Evolutionary conservation across 2,113 vertebrate species (phyloP).

Genomic region (Psilopsiagon aurifrons): DNA sequence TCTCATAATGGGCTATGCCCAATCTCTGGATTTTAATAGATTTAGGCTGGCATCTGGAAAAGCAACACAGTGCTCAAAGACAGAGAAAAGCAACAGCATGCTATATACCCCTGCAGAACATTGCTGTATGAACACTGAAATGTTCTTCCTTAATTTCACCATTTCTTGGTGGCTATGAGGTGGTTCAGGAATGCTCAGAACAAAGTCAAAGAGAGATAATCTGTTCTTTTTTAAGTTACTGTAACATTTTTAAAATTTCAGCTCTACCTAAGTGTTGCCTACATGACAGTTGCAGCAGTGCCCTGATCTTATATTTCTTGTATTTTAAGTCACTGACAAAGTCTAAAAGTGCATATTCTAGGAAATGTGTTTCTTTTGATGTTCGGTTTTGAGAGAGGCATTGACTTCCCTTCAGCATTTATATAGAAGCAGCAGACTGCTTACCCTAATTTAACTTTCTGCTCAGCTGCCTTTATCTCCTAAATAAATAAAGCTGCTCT

Average conservation of each 20-base stretch:
- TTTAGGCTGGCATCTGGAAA: not conserved
- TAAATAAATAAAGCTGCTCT: constrained; percentile 35
- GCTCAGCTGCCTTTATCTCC: constrained; percentile 28
- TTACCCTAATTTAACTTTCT: constrained; percentile 36
- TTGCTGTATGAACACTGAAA: not conserved
- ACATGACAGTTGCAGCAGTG: not conserved
- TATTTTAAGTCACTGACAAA: not conserved
- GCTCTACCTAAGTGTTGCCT: not conserved
- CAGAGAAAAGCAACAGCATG: not conserved
- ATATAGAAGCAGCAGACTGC: constrained; percentile 25
- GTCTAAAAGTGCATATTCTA: not conserved
- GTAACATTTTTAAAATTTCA: not conserved
- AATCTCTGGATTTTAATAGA: not conserved
- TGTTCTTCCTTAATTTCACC: not conserved
- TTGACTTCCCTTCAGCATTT: constrained; percentile 14
- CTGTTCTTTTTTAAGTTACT: not conserved
- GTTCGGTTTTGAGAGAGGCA: not conserved
- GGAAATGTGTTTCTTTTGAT: constrained; percentile 25
- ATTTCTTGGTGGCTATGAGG: not conserved
- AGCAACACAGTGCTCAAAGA: not conserved
- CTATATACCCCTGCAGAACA: not conserved
- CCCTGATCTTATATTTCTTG: not conserved
- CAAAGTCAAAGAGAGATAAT: not conserved
- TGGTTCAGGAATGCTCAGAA: constrained; percentile 7
- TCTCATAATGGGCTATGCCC: not conserved